Base-by-base conservation (phyloP, 2,888 invertebrate species). In the Lymantria monacha region DNA sequence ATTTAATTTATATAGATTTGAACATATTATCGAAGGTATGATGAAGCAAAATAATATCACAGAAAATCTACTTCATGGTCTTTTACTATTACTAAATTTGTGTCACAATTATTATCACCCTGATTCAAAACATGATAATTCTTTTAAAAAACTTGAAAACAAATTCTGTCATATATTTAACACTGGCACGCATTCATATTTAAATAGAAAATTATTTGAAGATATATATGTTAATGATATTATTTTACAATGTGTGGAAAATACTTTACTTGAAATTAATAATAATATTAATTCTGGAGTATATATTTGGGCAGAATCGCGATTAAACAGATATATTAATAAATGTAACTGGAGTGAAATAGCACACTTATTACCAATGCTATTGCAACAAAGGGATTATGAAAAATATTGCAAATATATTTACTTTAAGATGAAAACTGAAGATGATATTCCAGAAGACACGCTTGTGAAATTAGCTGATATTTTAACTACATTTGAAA, bases 21-120 rank as follows among this genome's bases (percentile, higher is more conserved):
- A 75, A 46, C 55, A 55, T 9, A 77, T 83, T 44, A 69, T 69
- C 55, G 46, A 74, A 30, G 48, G 59, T 43, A 36, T 82, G 30
- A 40, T 74, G 15, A 59, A 63, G 37, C 63, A 62, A 57, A 59
- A 69, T 40, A 57, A 46, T 49, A 30, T 55, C 7, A 61, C 79
- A 5, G 88, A 90, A 70, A 90, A 90, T 68, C 68, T 65, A 45
- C 56, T 86, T n/a, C 88, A 91, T 74, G 91, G 91, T 1, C 58
- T 63, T 57, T 63, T 90, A n/a, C 59, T 85, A 46, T 57, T 90
- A 46, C 51, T 83, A 14, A 59, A 66, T 45, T 57, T 74, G 51
- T 86, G 76, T 52, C 47, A 70, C 37, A 80, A 79, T 59, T 59
- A 76, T 48, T 73, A 74, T 59, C 55, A 44, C 22, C 46, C 38